Conservation (phyloP, 1,140 invertebrate genomes). For the Aphelenchoides fujianensis region DNA sequence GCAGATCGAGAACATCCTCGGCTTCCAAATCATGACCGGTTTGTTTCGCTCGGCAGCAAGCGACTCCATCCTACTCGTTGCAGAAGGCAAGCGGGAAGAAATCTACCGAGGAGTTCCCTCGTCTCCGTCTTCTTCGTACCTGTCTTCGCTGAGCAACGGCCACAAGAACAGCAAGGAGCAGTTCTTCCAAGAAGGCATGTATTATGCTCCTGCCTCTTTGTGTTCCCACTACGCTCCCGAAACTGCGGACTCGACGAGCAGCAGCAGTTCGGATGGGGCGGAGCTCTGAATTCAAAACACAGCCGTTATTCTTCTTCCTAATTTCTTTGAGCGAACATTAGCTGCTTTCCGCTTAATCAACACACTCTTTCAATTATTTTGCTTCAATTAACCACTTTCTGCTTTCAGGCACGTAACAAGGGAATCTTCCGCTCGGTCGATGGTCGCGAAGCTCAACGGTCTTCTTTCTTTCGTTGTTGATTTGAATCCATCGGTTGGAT, state of each 20-base stretch:
- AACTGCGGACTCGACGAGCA: background rate
- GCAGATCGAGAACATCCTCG: slow-evolving; percentile 56
- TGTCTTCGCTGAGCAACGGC: background rate
- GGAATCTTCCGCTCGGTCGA: background rate
- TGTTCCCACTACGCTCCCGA: background rate
- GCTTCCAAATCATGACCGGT: slow-evolving; percentile 55
- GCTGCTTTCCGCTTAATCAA: background rate
- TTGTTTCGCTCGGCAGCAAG: too few relatives aligned
- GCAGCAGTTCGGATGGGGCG: background rate
- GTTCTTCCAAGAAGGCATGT: background rate
- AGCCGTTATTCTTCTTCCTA: background rate
- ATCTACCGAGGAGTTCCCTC: background rate
- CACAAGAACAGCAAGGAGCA: background rate
- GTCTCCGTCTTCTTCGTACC: slow-evolving; percentile 16
- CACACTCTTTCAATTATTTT: slow-evolving; percentile 15
- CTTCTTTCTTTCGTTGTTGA: too few relatives aligned
- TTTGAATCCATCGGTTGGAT: too few relatives aligned
- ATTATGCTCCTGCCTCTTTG: too few relatives aligned
- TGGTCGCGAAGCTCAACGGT: too few relatives aligned
- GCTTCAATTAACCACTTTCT: background rate
- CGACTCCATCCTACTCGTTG: slow-evolving; percentile 21
- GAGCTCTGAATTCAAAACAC: background rate
- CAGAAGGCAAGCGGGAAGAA: slow-evolving; percentile 8
- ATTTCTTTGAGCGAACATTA: background rate
- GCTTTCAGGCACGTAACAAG: background rate